Evolutionary conservation across 2,888 invertebrate species (phyloP).

Genomic region (Herminia tarsipennalis): DNA sequence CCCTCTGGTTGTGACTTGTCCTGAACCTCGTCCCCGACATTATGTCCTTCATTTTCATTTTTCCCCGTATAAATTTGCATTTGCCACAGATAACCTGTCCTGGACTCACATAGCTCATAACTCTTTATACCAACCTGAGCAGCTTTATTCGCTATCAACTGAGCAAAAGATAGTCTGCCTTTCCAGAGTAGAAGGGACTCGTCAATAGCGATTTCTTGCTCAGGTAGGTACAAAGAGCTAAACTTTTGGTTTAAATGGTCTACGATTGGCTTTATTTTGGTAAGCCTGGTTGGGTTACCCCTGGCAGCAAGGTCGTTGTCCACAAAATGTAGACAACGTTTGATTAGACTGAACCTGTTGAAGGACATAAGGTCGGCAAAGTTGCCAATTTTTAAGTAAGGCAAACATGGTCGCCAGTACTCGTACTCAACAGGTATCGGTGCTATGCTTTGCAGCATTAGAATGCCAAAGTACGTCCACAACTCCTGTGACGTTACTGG

Average conservation of each 20-base stretch:
- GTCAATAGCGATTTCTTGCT: slow-evolving; percentile 11
- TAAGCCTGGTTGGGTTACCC: not conserved
- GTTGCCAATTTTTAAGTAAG: slow-evolving; percentile 4
- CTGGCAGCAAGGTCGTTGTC: slow-evolving; percentile 1
- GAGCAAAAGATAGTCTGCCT: slow-evolving; percentile 12
- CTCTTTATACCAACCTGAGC: slow-evolving; percentile 13
- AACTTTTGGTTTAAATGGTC: slow-evolving; percentile 6
- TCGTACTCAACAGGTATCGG: not conserved
- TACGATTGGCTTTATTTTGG: not conserved
- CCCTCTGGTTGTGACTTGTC: not conserved
- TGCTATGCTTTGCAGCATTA: too few species aligned
- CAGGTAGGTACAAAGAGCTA: slow-evolving; percentile 11
- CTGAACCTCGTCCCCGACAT: not conserved
- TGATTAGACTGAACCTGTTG: not conserved
- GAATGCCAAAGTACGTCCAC: too few species aligned
- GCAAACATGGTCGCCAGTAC: slow-evolving; percentile 8
- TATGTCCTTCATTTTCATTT: not conserved
- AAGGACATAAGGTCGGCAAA: slow-evolving; percentile 3
- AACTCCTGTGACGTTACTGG: too few species aligned
- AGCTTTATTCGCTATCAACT: slow-evolving; percentile 8
- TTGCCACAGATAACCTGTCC: slow-evolving; percentile 8
- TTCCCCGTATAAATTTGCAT: slow-evolving; percentile 1
- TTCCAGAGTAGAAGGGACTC: slow-evolving; percentile 9
- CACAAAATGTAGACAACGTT: slow-evolving; percentile 8
- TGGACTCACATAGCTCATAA: slow-evolving; percentile 6